Evolutionary conservation across 2,113 vertebrate species (phyloP), one percentile per base, ranked within the genome.

Genomic region (Dromaius novaehollandiae): DNA sequence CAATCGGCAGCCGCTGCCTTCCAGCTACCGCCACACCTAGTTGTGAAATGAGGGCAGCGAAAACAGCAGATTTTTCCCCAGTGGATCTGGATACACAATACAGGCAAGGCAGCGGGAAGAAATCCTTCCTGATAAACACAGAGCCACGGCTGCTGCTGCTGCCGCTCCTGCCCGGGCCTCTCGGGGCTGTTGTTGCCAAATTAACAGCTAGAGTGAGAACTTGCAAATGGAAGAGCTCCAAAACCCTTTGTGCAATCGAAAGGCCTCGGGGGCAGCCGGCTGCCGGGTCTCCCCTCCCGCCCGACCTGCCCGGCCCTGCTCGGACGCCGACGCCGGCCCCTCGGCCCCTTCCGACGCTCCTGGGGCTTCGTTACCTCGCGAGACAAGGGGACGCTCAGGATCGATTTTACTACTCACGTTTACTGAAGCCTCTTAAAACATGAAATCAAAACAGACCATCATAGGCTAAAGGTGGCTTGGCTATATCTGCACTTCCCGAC

Each of bases 171-270:
- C 51, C 58, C 48, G 7, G 22, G 60, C 56, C 46, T 79, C 68
- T 84, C 13, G 19, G 77, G 9, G 10, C 44, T 80, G 55, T 77
- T 50, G 30, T n/a, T 76, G 77, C 66, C 66, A 90, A 88, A 95
- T 95, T 73, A 96, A 81, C n/a, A 73, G 51, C 68, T 51, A 82
- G 60, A 83, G 75, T 66, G 68, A 91, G 68, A 94, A 81, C 56
- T 20, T 91, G 81, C 9, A 24, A 80, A 86, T 42, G 75, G 56
- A 74, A 48, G 9, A n/a, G 40, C 87, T 95, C 80, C 77, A 87
- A 86, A 65, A 60, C n/a, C 56, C n/a, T 80, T 65, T 77, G 28
- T 42, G 92, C 46, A 95, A 60, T 58, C 48, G 74, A 44, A 14
- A 53, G 50, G 60, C 75, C 6, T 4, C 10, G n/a, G 56, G 50